phyloP scores from a whole-genome alignment of 2,113 vertebrate genomes.

The Chaetodon auriga region DNA sequence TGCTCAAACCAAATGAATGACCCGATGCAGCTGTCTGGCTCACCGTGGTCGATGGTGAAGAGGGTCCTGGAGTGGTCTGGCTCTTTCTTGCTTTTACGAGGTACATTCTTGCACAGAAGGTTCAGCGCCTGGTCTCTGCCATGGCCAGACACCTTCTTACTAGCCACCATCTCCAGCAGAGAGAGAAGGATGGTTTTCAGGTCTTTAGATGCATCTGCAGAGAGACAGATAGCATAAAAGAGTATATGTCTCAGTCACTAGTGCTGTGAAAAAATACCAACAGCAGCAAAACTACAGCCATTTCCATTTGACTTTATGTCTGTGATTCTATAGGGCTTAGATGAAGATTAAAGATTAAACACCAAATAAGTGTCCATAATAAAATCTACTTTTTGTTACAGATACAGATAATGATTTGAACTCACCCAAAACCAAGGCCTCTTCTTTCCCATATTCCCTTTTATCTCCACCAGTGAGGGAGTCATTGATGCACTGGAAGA shows the following conservation, averaged over 20 bases:
- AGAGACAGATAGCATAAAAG: neutral
- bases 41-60: conserved; percentile 94
- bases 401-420: neutral
- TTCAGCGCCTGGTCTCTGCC: conserved; percentile 95
- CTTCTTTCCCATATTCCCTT: conserved; percentile 91
- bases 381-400: neutral
- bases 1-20: neutral
- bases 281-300: neutral
- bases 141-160: conserved; percentile 92
- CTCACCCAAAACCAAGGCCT: conserved; percentile 92
- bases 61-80: conserved; percentile 88
- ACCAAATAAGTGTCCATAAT: neutral
- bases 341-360: neutral
- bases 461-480: conserved; percentile 90
- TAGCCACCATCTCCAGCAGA: conserved; percentile 92
- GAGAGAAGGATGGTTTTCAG: conserved; percentile 89
- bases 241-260: neutral
- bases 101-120: conserved; percentile 94
- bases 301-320: neutral
- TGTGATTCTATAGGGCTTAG: neutral
- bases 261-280: neutral
- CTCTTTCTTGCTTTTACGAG: conserved; percentile 88
- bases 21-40: conserved; percentile 51
- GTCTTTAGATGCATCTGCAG: conserved; percentile 90
- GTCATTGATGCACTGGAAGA: conserved; percentile 93